Evolutionary conservation across 2,797 vertebrate genomes (phyloP).

Genomic region (Podargus strigoides): DNA sequence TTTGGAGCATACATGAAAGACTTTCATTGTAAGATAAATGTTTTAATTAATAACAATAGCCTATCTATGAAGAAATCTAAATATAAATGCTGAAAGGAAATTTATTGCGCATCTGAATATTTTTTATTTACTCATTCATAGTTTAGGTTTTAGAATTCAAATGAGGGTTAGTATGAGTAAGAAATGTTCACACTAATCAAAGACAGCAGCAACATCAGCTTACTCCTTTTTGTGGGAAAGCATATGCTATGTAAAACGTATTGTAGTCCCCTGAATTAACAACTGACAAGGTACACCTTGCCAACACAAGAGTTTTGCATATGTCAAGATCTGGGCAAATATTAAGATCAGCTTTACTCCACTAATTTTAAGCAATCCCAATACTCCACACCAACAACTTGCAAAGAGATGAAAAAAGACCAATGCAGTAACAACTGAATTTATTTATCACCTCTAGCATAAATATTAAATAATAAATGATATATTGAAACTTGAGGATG

Average conservation of each 20-base stretch:
- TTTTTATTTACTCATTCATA: background rate
- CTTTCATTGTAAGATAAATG: background rate
- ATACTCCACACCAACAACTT: background rate
- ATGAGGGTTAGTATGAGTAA: background rate
- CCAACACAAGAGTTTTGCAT: background rate
- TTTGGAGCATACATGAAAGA: background rate
- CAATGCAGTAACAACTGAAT: background rate
- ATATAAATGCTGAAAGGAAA: background rate
- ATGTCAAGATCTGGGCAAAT: background rate
- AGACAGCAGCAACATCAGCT: too few species aligned
- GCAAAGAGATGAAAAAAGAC: background rate
- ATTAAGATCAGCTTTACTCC: background rate
- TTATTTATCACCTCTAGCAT: background rate
- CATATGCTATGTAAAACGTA: background rate
- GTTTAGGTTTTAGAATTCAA: background rate
- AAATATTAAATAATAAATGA: background rate
- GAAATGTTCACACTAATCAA: background rate
- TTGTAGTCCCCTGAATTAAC: background rate
- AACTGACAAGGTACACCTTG: background rate
- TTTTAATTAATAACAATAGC: background rate
- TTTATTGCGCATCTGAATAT: background rate
- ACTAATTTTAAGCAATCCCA: background rate
- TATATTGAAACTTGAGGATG: background rate
- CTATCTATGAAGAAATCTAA: background rate
- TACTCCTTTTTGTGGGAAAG: too few species aligned